Base-by-base conservation (phyloP, 2,797 vertebrate species). In the Clarias pachynema region DNA sequence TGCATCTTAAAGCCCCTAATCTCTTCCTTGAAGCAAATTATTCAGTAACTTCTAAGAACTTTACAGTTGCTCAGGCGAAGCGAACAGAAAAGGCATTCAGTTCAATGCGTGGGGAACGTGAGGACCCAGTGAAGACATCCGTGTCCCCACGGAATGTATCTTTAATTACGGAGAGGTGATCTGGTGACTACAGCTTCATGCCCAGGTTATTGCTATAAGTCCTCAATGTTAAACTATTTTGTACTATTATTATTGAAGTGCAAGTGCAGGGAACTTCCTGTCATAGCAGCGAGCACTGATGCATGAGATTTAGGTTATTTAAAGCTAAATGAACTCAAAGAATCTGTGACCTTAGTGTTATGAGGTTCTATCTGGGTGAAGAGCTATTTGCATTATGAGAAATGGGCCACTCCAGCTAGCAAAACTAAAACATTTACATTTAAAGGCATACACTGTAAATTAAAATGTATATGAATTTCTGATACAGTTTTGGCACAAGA, bases 1-100 rank as follows among this genome's bases (percentile, higher is more conserved):
- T 5, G 7, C 74, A 77, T 34, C 56, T 79, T 79, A 79, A 79
- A 62, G 10, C 22, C 5, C 57, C 9, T n/a, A 40, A 62, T 37
- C 1, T 20, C 56, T 78, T 78, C 75, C 75, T 37, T 37, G 75
- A 60, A 78, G 56, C 57, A n/a, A 40, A 79, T 40, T n/a, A 79
- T 26, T 79, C 59, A 62, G 22, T 40, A 78, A 60, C 56, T 37
- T 15, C 22, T n/a, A 16, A 14, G 16, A 31, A 57, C 3, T 57
- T 56, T 53, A 53, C 24, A 72, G 40, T 72, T 16, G 56, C 5
- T 37, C 29, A 24, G 59, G 57, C n/a, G 34, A 62, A 62, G 20
- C 57, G 8, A 62, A 40, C 22, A 57, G 31, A 56, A 77, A 77
- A 77, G 9, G 56, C 56, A 78, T 60, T 78, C 20, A 60, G 18